Conservation (phyloP, 2,888 invertebrate genomes). For the Chorisops tibialis region DNA sequence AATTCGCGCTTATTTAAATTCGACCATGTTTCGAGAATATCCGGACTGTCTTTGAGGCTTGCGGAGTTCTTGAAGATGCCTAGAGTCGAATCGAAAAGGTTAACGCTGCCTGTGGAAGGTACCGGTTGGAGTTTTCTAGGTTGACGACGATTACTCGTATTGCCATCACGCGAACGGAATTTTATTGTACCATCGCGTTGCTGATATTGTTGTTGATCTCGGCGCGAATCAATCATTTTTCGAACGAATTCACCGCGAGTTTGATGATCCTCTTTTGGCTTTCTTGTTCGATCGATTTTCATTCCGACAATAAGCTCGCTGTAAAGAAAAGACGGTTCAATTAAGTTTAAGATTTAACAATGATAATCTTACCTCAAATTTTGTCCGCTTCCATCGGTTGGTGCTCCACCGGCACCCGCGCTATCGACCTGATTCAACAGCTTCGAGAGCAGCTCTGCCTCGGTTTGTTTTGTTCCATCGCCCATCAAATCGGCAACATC, state of each 20-base stretch:
- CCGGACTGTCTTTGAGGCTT: constrained; percentile 38
- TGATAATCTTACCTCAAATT: constrained; percentile 42
- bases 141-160: not conserved
- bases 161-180: not conserved
- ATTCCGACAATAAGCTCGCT: constrained; percentile 73
- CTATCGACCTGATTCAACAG: constrained; percentile 55
- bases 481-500: constrained; percentile 68
- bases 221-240: constrained; percentile 42
- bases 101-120: constrained; percentile 52
- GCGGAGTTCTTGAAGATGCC: constrained; percentile 59
- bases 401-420: not conserved
- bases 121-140: not conserved
- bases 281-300: constrained; percentile 66
- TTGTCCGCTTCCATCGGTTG: constrained; percentile 35
- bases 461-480: constrained; percentile 65
- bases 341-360: not conserved
- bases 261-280: constrained; percentile 34
- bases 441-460: constrained; percentile 69
- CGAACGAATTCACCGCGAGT: constrained; percentile 50
- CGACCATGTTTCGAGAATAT: constrained; percentile 66
- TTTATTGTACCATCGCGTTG: constrained; percentile 10
- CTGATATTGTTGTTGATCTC: constrained; percentile 7
- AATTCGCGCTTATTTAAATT: constrained; percentile 63
- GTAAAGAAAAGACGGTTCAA: constrained; percentile 36
- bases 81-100: constrained; percentile 62